Evolutionary conservation across 2,888 invertebrate species (phyloP), one percentile per base, ranked within the genome.

Genomic region (Notodonta dromedarius): DNA sequence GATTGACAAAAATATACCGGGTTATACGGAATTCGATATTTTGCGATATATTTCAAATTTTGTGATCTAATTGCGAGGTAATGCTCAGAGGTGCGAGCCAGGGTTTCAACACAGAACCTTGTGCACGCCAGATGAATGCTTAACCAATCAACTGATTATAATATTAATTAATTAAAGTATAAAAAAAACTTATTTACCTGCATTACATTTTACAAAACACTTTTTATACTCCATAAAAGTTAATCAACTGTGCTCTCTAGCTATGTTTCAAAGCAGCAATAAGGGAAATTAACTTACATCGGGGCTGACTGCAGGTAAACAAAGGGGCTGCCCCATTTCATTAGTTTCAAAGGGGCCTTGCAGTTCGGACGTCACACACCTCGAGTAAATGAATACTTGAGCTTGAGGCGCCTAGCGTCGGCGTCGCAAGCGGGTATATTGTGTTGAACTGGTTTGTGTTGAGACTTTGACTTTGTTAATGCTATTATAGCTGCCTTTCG

Each of bases 301-400:
- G 24, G 12, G 14, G 12, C 52, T 12, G 52, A 52, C 52, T 52
- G 52, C 9, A 14, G 57, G 70, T 58, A 63, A 67, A 68, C 62
- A 72, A 5, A 50, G 46, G 44, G 48, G 32, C 58, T 35, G 44
- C 56, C 56, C 56, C 56, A 60, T 73, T 73, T 71, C 71, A 73
- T 73, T 73, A 73, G 61, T 55, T 61, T 58, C 64, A 58, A 60
- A 59, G 60, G 60, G 60, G 32, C 52, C 12, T 12, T 13, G 55
- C 54, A 40, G 55, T 50, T 44, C 52, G 65, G 63, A 69, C 57
- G 63, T 61, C 57, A 55, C 50, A 54, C 53, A 46, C 59, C 4
- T 35, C 44, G 56, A 42, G 48, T 60, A 53, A 67, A 65, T 69
- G 63, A 70, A 59, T 52, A 63, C 63, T 62, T 50, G 54, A 63